These are phyloP conservation scores for Drosophila tanythrix DNA, from an alignment of 2,888 invertebrate species.

Conservation along the genomic window DNA sequence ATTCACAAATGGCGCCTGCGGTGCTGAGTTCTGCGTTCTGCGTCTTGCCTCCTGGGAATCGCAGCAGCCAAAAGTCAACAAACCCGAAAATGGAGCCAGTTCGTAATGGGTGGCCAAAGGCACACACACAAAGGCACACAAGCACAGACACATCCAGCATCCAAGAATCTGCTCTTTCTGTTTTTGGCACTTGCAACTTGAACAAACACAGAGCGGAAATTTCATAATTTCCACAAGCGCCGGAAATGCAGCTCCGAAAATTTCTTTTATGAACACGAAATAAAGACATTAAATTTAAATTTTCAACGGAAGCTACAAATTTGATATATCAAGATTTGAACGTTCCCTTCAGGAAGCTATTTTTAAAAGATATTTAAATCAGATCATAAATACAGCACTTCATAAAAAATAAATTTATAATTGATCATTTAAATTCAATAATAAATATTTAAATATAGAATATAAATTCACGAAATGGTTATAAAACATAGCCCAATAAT, in stretches of 20 bases:
- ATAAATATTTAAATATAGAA: not conserved
- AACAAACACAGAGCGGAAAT: constrained; percentile 49
- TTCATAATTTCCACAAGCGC: constrained; percentile 39
- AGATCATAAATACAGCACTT: not conserved
- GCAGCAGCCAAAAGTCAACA: constrained; percentile 51
- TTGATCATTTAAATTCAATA: not conserved
- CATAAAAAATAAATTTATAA: not conserved
- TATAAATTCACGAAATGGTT: not conserved
- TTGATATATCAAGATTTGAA: constrained; percentile 10
- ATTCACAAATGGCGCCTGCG: constrained; percentile 57
- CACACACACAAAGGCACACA: constrained; percentile 5
- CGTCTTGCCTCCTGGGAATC: constrained; percentile 41
- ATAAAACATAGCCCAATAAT: not conserved
- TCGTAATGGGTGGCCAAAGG: constrained; percentile 19
- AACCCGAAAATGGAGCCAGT: constrained; percentile 32
- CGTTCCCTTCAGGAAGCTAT: not conserved
- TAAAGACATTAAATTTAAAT: constrained; percentile 23
- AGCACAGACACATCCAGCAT: constrained; percentile 10
- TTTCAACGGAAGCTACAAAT: constrained; percentile 29
- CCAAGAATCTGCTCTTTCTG: not conserved
- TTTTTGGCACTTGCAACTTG: constrained; percentile 57
- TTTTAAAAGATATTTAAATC: not conserved
- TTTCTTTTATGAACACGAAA: constrained; percentile 21
- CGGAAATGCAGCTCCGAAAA: constrained; percentile 64
- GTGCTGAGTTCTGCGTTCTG: constrained; percentile 33